Conservation (phyloP, 2,888 invertebrate genomes). For the Temnothorax unifasciatus region DNA sequence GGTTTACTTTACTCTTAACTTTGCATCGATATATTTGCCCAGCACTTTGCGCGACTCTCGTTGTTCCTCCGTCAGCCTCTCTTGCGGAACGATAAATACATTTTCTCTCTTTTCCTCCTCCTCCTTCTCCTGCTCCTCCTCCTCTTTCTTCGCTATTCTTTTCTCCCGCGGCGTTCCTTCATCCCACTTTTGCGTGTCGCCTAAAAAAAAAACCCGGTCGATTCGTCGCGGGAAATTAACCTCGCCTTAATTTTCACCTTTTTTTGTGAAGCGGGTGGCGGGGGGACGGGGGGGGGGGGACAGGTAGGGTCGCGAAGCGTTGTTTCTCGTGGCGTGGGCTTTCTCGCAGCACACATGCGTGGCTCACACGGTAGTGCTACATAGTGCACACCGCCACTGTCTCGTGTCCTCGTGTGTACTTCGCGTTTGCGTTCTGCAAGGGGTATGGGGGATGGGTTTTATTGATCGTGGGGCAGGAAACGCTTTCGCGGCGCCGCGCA, state of each 20-base stretch:
- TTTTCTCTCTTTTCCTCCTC: too few species aligned
- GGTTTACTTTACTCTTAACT: neutral
- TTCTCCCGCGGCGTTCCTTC: neutral
- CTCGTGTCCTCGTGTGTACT: slow-evolving; percentile 64
- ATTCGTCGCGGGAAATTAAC: slow-evolving; percentile 10
- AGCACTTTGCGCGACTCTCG: neutral
- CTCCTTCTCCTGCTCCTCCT: neutral
- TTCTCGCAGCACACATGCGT: slow-evolving; percentile 54
- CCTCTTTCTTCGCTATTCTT: neutral
- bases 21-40: neutral
- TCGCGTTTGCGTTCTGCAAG: slow-evolving; percentile 78
- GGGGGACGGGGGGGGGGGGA: neutral
- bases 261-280: neutral
- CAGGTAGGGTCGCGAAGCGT: neutral
- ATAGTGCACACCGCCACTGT: slow-evolving; percentile 55
- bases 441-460: slow-evolving; percentile 74
- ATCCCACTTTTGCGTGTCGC: neutral
- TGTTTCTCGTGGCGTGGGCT: slow-evolving; percentile 10
- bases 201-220: neutral
- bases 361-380: slow-evolving; percentile 53
- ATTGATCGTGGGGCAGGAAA: slow-evolving; percentile 78
- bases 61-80: neutral
- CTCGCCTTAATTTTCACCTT: slow-evolving; percentile 6
- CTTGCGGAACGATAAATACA: neutral
- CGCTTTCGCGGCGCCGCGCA: slow-evolving; percentile 71